Base-by-base conservation (phyloP, 1,140 invertebrate genomes). In the Monomorium pharaonis region DNA sequence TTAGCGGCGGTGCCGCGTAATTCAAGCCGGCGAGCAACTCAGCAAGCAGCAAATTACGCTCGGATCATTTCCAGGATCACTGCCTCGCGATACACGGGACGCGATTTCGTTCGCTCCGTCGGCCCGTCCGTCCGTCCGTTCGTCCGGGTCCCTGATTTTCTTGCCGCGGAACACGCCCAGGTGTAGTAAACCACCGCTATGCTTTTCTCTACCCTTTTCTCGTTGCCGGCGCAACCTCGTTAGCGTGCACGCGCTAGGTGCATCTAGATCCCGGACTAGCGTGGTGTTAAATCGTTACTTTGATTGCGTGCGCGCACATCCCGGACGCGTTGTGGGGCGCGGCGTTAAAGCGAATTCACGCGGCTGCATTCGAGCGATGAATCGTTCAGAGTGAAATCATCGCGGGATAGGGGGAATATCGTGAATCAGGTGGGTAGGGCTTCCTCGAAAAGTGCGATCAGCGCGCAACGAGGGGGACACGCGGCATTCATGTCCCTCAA, bases 271-370 rank as follows among this genome's bases (percentile, higher is more conserved):
- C 44, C 27, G n/a, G 76, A 42, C 33, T 58, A 80, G 63, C 44
- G 76, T 69, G 75, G 75, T 80, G 84, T 78, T 80, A 85, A 85
- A 85, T 85, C 84, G 84, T 80, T 78, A 67, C 74, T 85, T 85
- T 85, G 75, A 85, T 85, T 85, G 75, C 84, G 75, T 84, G 76
- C 75, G 76, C 75, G 56, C 58, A 44, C 37, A 58, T 85, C 49
- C 47, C 49, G 72, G 42, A 16, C 33, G 21, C 63, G 72, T 37
- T 21, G 44, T 30, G 78, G 70, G 51, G 78, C 67, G 78, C 67
- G 78, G 67, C 78, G 67, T 83, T 83, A 83, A 74, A 54, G 78
- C 78, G 18, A 83, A 83, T 83, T 74, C 74, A 72, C 67, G 51
- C 65, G 49, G 49, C 21, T 24, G 62, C 56, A 67, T 37, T 69